Percentiles rank a stretch among this genome's conserved stretches.
Evolutionary conservation across 1,140 invertebrate genomes (phyloP).

Genomic region (Neomicropteryx cornuta): DNA sequence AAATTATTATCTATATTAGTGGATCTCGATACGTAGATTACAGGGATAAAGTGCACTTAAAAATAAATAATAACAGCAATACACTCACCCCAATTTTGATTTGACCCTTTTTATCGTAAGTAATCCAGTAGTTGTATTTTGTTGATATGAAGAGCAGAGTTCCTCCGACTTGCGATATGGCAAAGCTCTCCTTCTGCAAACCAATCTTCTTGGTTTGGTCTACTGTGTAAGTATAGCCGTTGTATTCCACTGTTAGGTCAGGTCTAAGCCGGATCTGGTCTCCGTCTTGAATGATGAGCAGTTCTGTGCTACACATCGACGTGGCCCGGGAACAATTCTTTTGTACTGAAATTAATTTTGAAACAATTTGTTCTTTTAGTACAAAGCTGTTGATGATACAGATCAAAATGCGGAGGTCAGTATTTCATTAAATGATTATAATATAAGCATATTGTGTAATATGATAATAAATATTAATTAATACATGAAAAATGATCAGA

Average conservation of each 20-base stretch:
- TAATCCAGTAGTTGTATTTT: slow-evolving; percentile 59
- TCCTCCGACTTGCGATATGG: slow-evolving; percentile 54
- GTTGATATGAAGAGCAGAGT: slow-evolving; percentile 54
- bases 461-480: no score
- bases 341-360: slow-evolving; percentile 50
- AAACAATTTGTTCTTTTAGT: no score
- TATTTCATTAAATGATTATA: no score
- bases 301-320: slow-evolving; percentile 40
- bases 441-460: no score
- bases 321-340: slow-evolving; percentile 55
- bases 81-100: slow-evolving; percentile 55
- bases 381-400: no score
- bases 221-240: slow-evolving; percentile 48
- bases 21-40: no score
- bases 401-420: no score
- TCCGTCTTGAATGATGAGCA: slow-evolving; percentile 45
- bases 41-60: no score
- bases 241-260: slow-evolving; percentile 52
- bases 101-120: slow-evolving; percentile 55
- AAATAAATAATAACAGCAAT: slow-evolving; percentile 1
- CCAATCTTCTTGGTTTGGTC: slow-evolving; percentile 57
- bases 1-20: no score
- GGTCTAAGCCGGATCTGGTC: slow-evolving; percentile 48
- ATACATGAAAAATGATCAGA: slow-evolving; percentile 16
- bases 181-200: slow-evolving; percentile 49